A percentile compares a stretch with the other conserved stretches of the same genome.
phyloP scores from a whole-genome alignment of 2,888 invertebrate genomes.

The Blastobasis adustella region DNA sequence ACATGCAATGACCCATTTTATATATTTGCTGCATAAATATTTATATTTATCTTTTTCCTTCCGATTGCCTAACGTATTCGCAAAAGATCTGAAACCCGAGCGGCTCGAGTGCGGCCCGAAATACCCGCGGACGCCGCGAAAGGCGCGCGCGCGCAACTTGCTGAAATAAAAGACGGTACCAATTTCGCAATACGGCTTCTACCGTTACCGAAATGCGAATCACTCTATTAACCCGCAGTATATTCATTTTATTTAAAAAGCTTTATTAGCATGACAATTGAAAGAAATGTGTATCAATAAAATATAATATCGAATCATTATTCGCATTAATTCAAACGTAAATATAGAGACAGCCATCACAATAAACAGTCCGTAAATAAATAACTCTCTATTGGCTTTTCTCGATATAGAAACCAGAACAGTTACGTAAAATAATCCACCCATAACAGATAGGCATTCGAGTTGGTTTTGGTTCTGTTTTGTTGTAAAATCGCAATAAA shows the following conservation, averaged over 20 bases:
- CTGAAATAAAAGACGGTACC: conserved; percentile 28
- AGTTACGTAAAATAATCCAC: too few species aligned
- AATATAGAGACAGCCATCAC: too few species aligned
- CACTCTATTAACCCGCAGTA: too few species aligned
- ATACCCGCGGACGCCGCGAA: conserved; percentile 28
- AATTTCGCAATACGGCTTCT: conserved; percentile 37
- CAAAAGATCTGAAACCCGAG: conserved; percentile 32
- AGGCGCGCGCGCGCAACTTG: conserved; percentile 20
- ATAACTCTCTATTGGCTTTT: not conserved
- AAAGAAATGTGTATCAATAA: conserved; percentile 4
- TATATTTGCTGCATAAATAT: not conserved
- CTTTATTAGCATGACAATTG: too few species aligned
- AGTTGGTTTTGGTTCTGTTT: conserved; percentile 8
- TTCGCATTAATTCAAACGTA: too few species aligned
- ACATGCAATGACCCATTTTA: not conserved
- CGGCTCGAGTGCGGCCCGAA: conserved; percentile 31
- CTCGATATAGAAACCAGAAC: conserved; percentile 1
- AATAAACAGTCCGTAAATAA: too few species aligned
- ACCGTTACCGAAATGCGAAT: too few species aligned
- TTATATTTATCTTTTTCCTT: not conserved
- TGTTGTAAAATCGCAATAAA: conserved; percentile 8
- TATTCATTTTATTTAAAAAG: too few species aligned
- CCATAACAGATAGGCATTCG: conserved; percentile 1
- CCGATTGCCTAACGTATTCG: too few species aligned
- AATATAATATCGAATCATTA: too few species aligned